Evolutionary conservation across 1,140 invertebrate species (phyloP).

Genomic region (Drosophila ercepeae): DNA sequence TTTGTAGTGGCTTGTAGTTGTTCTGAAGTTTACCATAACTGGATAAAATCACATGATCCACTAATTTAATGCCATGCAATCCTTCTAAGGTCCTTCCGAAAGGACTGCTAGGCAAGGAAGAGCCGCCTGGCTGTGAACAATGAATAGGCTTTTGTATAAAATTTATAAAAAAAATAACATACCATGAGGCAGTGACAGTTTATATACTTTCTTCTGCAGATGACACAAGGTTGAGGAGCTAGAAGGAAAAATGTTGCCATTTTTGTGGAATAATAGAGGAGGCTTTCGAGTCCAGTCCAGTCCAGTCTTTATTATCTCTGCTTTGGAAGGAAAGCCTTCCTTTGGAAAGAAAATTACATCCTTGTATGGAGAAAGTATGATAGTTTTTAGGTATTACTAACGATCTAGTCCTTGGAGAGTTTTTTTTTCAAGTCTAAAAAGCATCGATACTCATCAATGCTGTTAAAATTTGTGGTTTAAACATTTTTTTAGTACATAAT

Average conservation of each 20-base stretch:
- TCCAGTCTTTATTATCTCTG: constrained; percentile 10
- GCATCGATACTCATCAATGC: too few species aligned
- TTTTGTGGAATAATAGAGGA: constrained; percentile 35
- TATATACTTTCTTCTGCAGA: constrained; percentile 1
- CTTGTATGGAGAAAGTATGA: too few species aligned
- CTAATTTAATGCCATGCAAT: too few species aligned
- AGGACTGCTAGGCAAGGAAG: not conserved
- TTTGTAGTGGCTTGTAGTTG: not conserved
- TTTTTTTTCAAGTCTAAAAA: too few species aligned
- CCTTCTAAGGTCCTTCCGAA: too few species aligned
- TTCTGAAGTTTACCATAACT: not conserved
- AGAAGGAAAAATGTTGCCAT: not conserved
- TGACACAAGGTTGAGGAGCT: not conserved
- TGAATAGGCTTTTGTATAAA: constrained; percentile 22
- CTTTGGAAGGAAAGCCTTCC: constrained; percentile 2
- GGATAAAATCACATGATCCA: too few species aligned
- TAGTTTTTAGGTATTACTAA: too few species aligned
- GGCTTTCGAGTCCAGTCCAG: constrained; percentile 24
- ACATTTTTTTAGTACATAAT: too few species aligned
- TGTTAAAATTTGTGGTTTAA: too few species aligned
- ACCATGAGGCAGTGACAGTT: constrained; percentile 17
- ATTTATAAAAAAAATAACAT: too few species aligned
- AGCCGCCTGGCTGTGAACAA: constrained; percentile 34
- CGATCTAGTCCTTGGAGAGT: too few species aligned
- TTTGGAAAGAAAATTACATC: not conserved